phyloP scores from a whole-genome alignment of 2,888 invertebrate species.

The Megaustenia siamemsis region DNA sequence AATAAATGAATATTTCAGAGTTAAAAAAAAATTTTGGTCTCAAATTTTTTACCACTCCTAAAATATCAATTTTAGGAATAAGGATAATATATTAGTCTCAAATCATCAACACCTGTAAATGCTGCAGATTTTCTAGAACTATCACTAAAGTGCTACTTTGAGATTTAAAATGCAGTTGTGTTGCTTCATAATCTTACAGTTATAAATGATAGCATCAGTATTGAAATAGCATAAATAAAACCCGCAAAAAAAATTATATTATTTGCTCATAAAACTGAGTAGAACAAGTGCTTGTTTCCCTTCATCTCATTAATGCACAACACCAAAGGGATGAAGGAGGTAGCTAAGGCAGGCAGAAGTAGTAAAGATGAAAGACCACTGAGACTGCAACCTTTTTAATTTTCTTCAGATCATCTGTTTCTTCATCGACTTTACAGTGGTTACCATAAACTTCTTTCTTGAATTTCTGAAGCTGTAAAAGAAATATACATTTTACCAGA shows the following conservation, averaged over 20 bases:
- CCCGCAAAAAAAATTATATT: background rate
- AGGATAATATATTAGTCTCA: no score
- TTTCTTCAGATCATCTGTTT: slow-evolving; percentile 89
- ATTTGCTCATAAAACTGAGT: slow-evolving; percentile 1
- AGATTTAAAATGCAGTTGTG: no score
- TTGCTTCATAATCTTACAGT: no score
- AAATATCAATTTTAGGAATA: no score
- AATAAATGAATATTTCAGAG: no score
- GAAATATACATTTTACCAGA: background rate
- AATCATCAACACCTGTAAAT: no score
- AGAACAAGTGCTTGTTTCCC: slow-evolving; percentile 16
- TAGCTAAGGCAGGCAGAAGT: slow-evolving; percentile 52
- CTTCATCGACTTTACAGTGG: slow-evolving; percentile 78
- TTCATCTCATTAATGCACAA: slow-evolving; percentile 35
- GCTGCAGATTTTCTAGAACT: no score
- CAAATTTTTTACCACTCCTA: no score
- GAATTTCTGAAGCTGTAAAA: slow-evolving; percentile 87
- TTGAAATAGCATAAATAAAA: background rate
- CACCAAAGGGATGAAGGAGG: slow-evolving; percentile 48
- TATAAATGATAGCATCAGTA: no score
- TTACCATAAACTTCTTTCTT: slow-evolving; percentile 87
- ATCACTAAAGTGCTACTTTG: no score
- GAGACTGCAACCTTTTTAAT: slow-evolving; percentile 85
- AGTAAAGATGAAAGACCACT: slow-evolving; percentile 48
- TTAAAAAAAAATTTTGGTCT: no score